Conservation (phyloP, 2,113 vertebrate genomes). For the Ascaphus truei region DNA sequence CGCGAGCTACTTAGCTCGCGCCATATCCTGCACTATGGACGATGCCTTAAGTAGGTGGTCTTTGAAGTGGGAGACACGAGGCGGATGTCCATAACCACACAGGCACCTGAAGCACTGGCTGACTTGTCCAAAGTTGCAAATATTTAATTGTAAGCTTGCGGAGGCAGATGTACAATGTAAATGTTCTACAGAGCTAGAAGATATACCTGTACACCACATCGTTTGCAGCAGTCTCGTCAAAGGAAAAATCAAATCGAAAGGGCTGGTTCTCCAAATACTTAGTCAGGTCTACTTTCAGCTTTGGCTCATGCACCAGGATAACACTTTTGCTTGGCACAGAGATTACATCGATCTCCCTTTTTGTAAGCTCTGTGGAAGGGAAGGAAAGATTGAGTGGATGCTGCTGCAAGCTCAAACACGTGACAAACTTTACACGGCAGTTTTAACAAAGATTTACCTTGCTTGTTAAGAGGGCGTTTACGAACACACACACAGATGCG, state of each 20-base stretch:
- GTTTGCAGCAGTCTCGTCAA: slow-evolving; percentile 82
- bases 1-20: too few species aligned
- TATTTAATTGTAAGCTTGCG: too few species aligned
- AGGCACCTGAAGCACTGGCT: too few species aligned
- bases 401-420: not conserved
- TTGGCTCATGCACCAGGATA: slow-evolving; percentile 89
- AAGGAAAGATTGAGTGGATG: not conserved
- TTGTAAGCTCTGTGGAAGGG: slow-evolving; percentile 69
- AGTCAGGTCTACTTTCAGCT: slow-evolving; percentile 93
- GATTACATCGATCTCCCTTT: slow-evolving; percentile 91
- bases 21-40: too few species aligned
- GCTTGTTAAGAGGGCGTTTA: slow-evolving; percentile 89
- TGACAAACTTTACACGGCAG: not conserved
- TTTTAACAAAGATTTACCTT: too few species aligned
- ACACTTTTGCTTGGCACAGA: slow-evolving; percentile 80
- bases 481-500: slow-evolving; percentile 92
- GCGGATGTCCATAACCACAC: too few species aligned
- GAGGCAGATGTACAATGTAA: too few species aligned
- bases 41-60: too few species aligned
- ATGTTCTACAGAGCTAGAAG: too few species aligned
- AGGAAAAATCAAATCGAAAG: slow-evolving; percentile 91
- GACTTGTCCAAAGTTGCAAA: too few species aligned
- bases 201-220: slow-evolving; percentile 94
- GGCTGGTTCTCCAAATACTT: slow-evolving; percentile 92
- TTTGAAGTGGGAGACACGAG: too few species aligned